Evolutionary conservation across 2,888 invertebrate species (phyloP).

Genomic region (Hartigia nigra): DNA sequence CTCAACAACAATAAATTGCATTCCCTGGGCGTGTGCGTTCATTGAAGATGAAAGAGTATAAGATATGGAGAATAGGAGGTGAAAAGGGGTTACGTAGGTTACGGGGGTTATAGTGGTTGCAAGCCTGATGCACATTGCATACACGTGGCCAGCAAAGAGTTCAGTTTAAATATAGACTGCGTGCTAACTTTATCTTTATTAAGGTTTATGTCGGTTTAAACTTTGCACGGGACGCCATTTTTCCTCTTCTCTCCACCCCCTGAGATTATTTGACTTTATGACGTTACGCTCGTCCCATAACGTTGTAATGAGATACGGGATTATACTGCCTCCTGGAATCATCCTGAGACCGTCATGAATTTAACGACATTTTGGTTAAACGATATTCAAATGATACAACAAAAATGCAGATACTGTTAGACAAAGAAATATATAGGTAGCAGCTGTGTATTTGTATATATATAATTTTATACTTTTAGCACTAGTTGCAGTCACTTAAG

Average conservation of each 20-base stretch:
- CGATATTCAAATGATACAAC: background rate
- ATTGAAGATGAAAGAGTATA: slow-evolving; percentile 5
- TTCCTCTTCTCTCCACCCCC: background rate
- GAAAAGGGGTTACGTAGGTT: background rate
- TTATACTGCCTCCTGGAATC: background rate
- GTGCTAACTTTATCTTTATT: slow-evolving; percentile 55
- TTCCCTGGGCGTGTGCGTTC: slow-evolving; percentile 18
- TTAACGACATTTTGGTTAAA: background rate
- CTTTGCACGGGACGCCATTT: slow-evolving; percentile 8
- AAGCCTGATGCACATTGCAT: background rate
- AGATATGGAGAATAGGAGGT: background rate
- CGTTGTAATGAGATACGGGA: background rate
- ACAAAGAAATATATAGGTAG: background rate
- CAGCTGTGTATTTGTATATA: background rate
- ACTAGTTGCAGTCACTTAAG: background rate
- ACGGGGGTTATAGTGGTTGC: background rate
- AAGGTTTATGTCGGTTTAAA: slow-evolving; percentile 48
- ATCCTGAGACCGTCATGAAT: background rate
- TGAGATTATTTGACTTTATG: slow-evolving; percentile 7
- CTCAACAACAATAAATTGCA: slow-evolving; percentile 30
- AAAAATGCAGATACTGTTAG: background rate
- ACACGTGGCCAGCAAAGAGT: slow-evolving; percentile 18
- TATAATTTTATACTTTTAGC: background rate
- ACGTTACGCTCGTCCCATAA: slow-evolving; percentile 3
- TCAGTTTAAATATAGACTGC: slow-evolving; percentile 51